Evolutionary conservation across 2,113 vertebrate genomes (phyloP).

Genomic region (Ariopsis seemanni): DNA sequence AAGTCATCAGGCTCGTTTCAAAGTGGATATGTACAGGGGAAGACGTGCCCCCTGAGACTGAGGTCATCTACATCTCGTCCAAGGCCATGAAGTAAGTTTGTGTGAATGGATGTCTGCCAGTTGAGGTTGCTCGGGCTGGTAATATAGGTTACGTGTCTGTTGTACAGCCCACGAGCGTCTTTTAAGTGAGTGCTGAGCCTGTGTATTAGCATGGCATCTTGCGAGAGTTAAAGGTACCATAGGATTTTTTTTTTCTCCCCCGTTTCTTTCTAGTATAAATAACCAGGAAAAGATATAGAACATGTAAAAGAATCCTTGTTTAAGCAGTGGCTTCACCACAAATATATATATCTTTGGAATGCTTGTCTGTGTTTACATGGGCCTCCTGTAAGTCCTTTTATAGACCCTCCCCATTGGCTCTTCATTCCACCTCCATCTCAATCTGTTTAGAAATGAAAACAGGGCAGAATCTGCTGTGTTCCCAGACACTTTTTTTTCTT

Average conservation of each 20-base stretch:
- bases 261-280: neutral
- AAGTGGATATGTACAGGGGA: constrained; percentile 69
- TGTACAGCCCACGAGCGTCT: constrained; percentile 21
- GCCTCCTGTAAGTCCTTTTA: neutral
- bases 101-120: constrained; percentile 60
- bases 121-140: constrained; percentile 49
- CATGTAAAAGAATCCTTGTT: neutral
- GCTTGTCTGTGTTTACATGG: neutral
- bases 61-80: constrained; percentile 68
- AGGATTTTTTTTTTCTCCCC: neutral
- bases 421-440: neutral
- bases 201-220: neutral
- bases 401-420: neutral
- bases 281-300: neutral
- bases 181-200: constrained; percentile 40
- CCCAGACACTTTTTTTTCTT: too few relatives aligned
- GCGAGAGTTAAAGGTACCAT: neutral
- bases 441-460: neutral
- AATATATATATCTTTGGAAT: neutral
- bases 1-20: constrained; percentile 75
- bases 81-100: constrained; percentile 66
- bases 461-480: neutral
- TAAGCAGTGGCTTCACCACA: neutral
- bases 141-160: constrained; percentile 50
- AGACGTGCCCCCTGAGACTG: constrained; percentile 68